A percentile compares a stretch with the other conserved stretches of the same genome.
phyloP scores from a whole-genome alignment of 2,113 vertebrate species.

The Campylorhamphus procurvoides region DNA sequence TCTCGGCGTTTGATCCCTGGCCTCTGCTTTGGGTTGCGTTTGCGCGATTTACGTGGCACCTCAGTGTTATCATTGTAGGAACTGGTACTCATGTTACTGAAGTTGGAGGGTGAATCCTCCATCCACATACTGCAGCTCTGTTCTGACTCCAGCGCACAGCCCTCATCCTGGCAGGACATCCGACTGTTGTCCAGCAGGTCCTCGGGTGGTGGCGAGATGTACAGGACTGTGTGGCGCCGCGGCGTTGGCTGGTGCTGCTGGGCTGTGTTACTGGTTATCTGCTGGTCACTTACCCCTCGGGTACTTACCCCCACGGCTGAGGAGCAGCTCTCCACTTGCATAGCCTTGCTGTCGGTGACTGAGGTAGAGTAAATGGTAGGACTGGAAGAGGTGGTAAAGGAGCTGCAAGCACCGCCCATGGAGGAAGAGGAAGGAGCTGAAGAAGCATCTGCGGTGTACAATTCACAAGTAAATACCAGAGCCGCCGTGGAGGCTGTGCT shows the following conservation, averaged over 20 bases:
- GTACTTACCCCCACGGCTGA: slow-evolving; percentile 88
- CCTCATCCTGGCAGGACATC: slow-evolving; percentile 97
- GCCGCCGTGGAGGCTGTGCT: slow-evolving; percentile 76
- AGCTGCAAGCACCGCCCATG: slow-evolving; percentile 98
- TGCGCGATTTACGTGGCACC: slow-evolving; percentile 97
- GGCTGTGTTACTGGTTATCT: slow-evolving; percentile 78
- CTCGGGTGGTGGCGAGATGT: slow-evolving; percentile 97
- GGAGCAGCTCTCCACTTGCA: slow-evolving; percentile 86
- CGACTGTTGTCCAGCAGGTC: slow-evolving; percentile 96
- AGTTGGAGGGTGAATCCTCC: slow-evolving; percentile 97
- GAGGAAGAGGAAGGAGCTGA: slow-evolving; percentile 95
- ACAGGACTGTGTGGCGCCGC: slow-evolving; percentile 87
- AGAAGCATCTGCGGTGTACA: slow-evolving; percentile 98
- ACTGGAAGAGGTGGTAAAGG: slow-evolving; percentile 96
- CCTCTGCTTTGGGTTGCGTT: slow-evolving; percentile 95
- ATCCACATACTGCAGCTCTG: slow-evolving; percentile 99
- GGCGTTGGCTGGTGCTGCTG: slow-evolving; percentile 88
- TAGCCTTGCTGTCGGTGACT: slow-evolving; percentile 88
- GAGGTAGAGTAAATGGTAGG: slow-evolving; percentile 91
- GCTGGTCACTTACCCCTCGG: slow-evolving; percentile 87
- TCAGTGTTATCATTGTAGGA: slow-evolving; percentile 99
- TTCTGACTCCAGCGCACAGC: slow-evolving; percentile 88
- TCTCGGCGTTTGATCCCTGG: slow-evolving; percentile 89
- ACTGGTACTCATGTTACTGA: slow-evolving; percentile 93
- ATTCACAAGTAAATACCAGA: slow-evolving; percentile 90